Evolutionary conservation across 1,140 invertebrate genomes (phyloP), one percentile per base, ranked within the genome.

Genomic region (Macrobrachium nipponense): DNA sequence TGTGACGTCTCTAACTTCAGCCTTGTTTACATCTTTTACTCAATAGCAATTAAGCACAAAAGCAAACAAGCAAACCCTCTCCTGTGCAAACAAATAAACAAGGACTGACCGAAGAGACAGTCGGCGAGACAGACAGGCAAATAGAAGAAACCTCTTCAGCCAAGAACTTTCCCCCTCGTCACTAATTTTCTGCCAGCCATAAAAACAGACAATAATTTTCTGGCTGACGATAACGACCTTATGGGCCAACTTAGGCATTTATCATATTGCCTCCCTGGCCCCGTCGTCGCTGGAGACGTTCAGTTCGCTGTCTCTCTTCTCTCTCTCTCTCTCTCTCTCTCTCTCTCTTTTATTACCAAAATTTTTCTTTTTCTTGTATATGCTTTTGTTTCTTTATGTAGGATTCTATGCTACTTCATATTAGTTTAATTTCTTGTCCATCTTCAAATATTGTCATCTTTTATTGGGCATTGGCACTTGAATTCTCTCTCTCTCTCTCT

Each of bases 121-220:
- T 51, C 51, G 51, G 3, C 51, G 51, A 51, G 51, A 51, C 51
- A 51, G 7, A 51, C 12, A 51, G 51, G 51, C 51, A 51, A 51
- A 51, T 51, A 51, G 51, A 51, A 51, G 51, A 51, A 51, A 51
- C 51, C 51, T 51, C 51, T 51, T 51, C 51, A 51, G 51, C 51
- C 51, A 51, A 51, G 51, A 51, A 12, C 64, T 66, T 15, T 75
- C 75, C 75, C 51, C 75, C 58, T 59, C 51, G 43, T 59, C 75
- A 77, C 75, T 77, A 77, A 77, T 77, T 77, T 77, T 77, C 75
- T 77, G 75, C 75, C 75, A 77, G 75, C 75, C 75, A 77, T 77
- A 77, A 77, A 77, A 77, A 59, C 75, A 77, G 75, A 77, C 75
- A 59, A 77, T 77, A 77, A 77, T 77, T 77, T 77, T 77, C 75